These are phyloP conservation scores for Lochmaea crataegi DNA, from an alignment of 2,888 invertebrate species.

Conservation along the genomic window DNA sequence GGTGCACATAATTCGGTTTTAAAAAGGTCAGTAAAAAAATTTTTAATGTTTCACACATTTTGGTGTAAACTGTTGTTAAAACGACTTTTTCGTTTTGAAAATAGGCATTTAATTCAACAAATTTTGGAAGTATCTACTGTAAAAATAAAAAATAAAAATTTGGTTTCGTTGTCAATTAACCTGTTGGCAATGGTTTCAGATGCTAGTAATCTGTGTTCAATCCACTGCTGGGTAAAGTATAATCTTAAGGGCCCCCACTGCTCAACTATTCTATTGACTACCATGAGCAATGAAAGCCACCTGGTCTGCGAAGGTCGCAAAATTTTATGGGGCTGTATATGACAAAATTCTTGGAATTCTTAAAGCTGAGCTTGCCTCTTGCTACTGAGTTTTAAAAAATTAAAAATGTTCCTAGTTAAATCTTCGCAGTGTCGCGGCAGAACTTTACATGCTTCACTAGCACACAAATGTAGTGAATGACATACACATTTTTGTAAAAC, in stretches of 20 bases:
- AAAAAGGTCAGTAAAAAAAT: slow-evolving; percentile 24
- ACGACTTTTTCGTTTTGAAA: neutral
- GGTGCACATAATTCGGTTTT: slow-evolving; percentile 23
- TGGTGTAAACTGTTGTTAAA: neutral
- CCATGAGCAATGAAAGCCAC: slow-evolving; percentile 23
- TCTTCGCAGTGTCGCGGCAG: too few relatives aligned
- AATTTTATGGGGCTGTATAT: slow-evolving; percentile 13
- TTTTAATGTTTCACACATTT: slow-evolving; percentile 15
- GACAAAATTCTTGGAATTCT: slow-evolving; percentile 20
- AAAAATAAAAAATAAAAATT: slow-evolving; percentile 17
- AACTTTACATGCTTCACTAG: too few relatives aligned
- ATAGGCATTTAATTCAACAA: neutral
- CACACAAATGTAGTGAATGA: too few relatives aligned
- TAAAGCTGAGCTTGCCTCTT: slow-evolving; percentile 13
- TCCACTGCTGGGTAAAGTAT: slow-evolving; percentile 20
- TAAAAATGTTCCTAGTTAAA: too few relatives aligned
- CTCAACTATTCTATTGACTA: slow-evolving; percentile 20
- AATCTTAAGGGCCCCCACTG: slow-evolving; percentile 23
- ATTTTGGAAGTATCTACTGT: slow-evolving; percentile 28
- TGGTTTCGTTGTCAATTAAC: slow-evolving; percentile 10
- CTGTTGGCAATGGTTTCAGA: slow-evolving; percentile 18
- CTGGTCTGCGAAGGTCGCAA: slow-evolving; percentile 13
- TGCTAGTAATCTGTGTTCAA: slow-evolving; percentile 16
- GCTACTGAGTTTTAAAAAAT: slow-evolving; percentile 9
- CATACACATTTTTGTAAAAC: too few relatives aligned